Evolutionary conservation across 2,888 invertebrate species (phyloP), one percentile per base, ranked within the genome.

Genomic region (Ectropis crepuscularia): DNA sequence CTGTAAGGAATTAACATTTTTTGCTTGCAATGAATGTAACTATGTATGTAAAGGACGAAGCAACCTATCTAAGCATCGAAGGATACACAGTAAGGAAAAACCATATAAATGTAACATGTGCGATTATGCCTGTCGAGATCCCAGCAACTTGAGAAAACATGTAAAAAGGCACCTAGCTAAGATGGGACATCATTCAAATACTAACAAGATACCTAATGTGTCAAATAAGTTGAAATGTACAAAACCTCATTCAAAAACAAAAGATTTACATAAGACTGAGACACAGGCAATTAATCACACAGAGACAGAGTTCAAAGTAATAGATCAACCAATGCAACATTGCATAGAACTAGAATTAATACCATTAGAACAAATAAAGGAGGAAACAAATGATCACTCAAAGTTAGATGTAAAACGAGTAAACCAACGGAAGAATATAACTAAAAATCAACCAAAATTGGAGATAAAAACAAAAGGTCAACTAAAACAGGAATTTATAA

Each of bases 101-200:
- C 57, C 57, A 42, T 62, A 42, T 37, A 5, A n/a, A 53, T 62
- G 62, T 53, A 12, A 47, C 28, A 51, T 53, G 8, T 62, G 57
- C 38, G 42, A 57, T 8, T 57, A 51, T 10, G 53, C 37, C 11
- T 47, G 39, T 53, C 47, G 55, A 42, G 62, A 62, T 53, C 8
- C 50, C 37, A 62, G 62, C 37, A 62, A 62, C 12, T 51, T 55
- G 12, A 55, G n/a, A 36, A 62, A 57, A 53, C 62, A 62, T 12
- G 36, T 41, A 37, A 62, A 47, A 37, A 51, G 46, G 36, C 62
- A 62, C n/a, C n/a, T 45, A 11, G 38, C 28, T 45, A 28, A 53
- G 5, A 28, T 2, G 36, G 10, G 54, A 5, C 12, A 39, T 45
- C 6, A 16, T 11, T 45, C 60, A 10, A 46, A 46, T 36, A 42